Base-by-base conservation (phyloP, 1,140 invertebrate genomes). In the Druon quercuslanigerum region DNA sequence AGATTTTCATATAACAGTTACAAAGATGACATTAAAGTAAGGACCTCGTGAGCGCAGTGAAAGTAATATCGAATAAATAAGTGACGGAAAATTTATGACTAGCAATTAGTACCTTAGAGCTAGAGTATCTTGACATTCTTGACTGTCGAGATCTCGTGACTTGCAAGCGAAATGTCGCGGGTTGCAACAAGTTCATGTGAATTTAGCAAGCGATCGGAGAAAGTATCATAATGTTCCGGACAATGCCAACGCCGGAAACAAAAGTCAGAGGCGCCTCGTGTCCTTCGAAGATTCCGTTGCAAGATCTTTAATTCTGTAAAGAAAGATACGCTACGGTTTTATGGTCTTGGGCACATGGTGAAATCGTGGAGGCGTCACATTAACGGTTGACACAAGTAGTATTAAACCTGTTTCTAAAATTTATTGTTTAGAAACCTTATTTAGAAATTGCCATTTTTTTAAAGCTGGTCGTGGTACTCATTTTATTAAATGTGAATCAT, bases 101-200 rank as follows among this genome's bases (percentile, higher is more conserved):
- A 66, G 9, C 17, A 54, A 17, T 66, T 33, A 57, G 6, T 33
- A 25, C 33, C 16, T 16, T 25, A 14, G 16, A 66, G 3, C 5
- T 5, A 5, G 33, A 60, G 19, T 60, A 60, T 25, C 20, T 60
- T 60, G 56, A 33, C 33, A 25, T 19, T 60, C 25, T 3, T 33
- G 20, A 60, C 33, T 60, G 56, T 60, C 56, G 57, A 16, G 57
- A 66, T 66, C 57, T 66, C 25, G 20, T 66, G 20, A 33, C 20
- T 33, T 66, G 52, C n/a, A 66, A 66, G 57, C 57, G 57, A 66
- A 66, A 66, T 66, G 57, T 66, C 57, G 12, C 57, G 19, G 57
- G 57, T 66, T 66, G 57, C 25, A 33, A 25, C 57, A 66, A 66
- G 57, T 66, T 66, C 57, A 66, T 66, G 57, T 66, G 57, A 25